Conservation (phyloP, 2,113 vertebrate species). For the Limnothrissa miodon region DNA sequence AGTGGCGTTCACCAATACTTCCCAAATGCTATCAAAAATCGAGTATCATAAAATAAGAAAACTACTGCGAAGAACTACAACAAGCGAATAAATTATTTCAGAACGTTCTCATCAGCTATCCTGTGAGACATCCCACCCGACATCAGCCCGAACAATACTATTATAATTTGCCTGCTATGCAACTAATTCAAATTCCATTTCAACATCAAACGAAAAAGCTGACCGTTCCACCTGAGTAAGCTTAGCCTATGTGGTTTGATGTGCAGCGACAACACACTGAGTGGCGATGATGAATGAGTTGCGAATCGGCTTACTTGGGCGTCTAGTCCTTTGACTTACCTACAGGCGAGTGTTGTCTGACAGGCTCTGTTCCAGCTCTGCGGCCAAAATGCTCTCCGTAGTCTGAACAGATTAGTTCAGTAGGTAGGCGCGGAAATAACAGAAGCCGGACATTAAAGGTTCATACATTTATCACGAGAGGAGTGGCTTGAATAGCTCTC, state of each 20-base stretch:
- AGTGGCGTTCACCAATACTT: background rate
- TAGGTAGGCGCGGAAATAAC: constrained; percentile 46
- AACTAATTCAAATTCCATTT: background rate
- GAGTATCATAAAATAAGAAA: background rate
- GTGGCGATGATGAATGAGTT: constrained; percentile 24
- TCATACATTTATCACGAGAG: constrained; percentile 14
- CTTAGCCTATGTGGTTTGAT: background rate
- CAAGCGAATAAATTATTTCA: background rate
- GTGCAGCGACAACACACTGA: background rate
- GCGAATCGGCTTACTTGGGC: constrained; percentile 17
- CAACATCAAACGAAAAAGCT: background rate
- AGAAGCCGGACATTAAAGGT: constrained; percentile 54
- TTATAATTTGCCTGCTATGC: background rate
- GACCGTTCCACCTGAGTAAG: background rate
- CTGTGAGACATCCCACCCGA: background rate
- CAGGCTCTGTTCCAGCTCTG: constrained; percentile 57
- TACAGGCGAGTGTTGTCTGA: constrained; percentile 39
- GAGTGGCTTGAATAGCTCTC: background rate
- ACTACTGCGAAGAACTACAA: background rate
- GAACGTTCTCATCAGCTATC: background rate
- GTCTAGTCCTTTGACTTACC: constrained; percentile 57
- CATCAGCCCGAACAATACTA: background rate
- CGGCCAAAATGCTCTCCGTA: constrained; percentile 47
- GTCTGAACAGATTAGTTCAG: constrained; percentile 54
- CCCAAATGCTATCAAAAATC: background rate